phyloP scores from a whole-genome alignment of 2,888 invertebrate species.

The Hecatera dysodea region DNA sequence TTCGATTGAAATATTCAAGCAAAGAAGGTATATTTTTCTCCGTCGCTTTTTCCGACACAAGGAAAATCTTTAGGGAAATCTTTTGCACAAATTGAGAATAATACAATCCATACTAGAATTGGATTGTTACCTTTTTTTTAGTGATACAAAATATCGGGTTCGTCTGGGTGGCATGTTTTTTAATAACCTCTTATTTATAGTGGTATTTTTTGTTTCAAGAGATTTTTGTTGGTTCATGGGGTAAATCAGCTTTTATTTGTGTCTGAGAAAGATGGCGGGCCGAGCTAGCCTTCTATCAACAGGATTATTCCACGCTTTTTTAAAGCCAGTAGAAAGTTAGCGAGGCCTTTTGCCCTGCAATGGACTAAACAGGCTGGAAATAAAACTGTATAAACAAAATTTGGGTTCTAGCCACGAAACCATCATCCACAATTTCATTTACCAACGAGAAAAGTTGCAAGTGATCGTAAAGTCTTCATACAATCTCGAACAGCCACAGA shows the following conservation, averaged over 20 bases:
- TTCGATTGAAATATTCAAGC: conserved; percentile 55
- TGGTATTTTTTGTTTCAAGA: no score
- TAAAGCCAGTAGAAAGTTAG: no score
- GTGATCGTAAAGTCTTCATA: conserved; percentile 23
- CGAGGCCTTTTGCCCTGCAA: no score
- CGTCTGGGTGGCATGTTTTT: neutral
- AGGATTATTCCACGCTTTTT: no score
- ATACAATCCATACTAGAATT: conserved; percentile 31
- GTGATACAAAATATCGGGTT: conserved; percentile 35
- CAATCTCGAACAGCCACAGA: conserved; percentile 25
- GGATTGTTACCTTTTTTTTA: conserved; percentile 36
- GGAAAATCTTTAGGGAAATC: conserved; percentile 50
- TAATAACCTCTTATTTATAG: neutral
- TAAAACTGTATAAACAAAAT: no score
- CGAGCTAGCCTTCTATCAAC: no score
- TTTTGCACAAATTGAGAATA: conserved; percentile 40
- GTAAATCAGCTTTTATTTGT: no score
- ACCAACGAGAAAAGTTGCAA: conserved; percentile 8
- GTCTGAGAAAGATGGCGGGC: no score
- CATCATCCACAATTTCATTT: neutral
- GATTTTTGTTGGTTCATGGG: no score
- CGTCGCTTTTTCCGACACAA: conserved; percentile 23
- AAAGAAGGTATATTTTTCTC: conserved; percentile 33
- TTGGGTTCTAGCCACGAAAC: neutral
- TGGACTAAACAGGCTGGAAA: no score